Conservation (phyloP, 2,797 vertebrate genomes). For the Acipenser transmontanus region DNA sequence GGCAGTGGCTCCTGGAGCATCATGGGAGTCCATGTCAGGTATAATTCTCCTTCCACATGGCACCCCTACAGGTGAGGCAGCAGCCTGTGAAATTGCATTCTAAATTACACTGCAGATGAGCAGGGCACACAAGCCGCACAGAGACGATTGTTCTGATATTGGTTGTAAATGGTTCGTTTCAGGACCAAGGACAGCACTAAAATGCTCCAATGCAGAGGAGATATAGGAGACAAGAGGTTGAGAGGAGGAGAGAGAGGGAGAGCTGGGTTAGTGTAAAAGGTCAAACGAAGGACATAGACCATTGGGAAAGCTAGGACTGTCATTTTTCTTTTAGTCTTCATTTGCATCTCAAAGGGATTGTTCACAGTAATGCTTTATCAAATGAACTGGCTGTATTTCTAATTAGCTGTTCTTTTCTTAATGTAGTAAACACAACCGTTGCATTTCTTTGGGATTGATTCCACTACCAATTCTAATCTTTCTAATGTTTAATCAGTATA, state of each 20-base stretch:
- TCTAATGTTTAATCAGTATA: neutral
- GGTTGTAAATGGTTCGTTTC: slow-evolving; percentile 51
- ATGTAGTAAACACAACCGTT: slow-evolving; percentile 6
- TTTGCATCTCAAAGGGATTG: slow-evolving; percentile 7
- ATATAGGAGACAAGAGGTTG: slow-evolving; percentile 3
- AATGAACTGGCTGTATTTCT: slow-evolving; percentile 4
- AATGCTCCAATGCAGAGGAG: neutral
- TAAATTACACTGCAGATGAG: slow-evolving; percentile 68
- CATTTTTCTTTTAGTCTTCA: slow-evolving; percentile 27
- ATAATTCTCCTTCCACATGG: slow-evolving; percentile 63
- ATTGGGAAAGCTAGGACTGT: slow-evolving; percentile 13
- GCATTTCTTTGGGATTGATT: slow-evolving; percentile 7
- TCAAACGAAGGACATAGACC: slow-evolving; percentile 22
- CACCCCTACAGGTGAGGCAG: slow-evolving; percentile 78
- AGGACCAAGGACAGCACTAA: slow-evolving; percentile 36
- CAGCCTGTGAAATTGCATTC: slow-evolving; percentile 88
- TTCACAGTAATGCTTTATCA: neutral
- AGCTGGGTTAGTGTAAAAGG: slow-evolving; percentile 29
- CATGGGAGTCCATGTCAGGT: slow-evolving; percentile 44
- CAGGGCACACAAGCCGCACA: slow-evolving; percentile 28
- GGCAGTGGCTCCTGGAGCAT: slow-evolving; percentile 38
- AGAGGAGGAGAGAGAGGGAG: slow-evolving; percentile 3
- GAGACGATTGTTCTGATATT: slow-evolving; percentile 39
- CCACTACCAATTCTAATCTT: neutral
- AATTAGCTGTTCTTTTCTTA: slow-evolving; percentile 8